Evolutionary conservation across 1,140 invertebrate species (phyloP).

Genomic region (Pogonomyrmex californicus): DNA sequence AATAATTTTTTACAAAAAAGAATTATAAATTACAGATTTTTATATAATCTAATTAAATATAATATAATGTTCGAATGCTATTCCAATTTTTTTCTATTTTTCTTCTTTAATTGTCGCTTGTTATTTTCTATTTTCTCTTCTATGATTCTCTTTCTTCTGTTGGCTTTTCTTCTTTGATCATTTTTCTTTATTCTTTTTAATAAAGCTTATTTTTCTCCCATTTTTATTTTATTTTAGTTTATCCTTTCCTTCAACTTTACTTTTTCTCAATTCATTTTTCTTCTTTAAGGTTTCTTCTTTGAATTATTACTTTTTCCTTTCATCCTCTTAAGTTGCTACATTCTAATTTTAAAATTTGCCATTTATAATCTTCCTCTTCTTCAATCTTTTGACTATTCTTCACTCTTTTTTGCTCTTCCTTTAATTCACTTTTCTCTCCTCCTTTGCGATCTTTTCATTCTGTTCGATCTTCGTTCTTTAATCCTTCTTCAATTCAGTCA

Average conservation of each 20-base stretch:
- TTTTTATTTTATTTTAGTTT: not conserved
- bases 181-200: not conserved
- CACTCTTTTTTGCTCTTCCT: not conserved
- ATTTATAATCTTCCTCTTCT: not conserved
- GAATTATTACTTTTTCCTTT: not conserved
- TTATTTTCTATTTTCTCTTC: not conserved
- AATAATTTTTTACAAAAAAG: too few species aligned
- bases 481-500: not conserved
- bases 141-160: not conserved
- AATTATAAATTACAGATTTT: not conserved
- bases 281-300: not conserved
- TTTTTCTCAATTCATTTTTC: not conserved
- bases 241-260: not conserved
- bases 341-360: slow-evolving; percentile 1
- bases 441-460: not conserved
- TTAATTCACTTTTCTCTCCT: not conserved
- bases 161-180: not conserved
- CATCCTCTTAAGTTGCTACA: not conserved
- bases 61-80: not conserved
- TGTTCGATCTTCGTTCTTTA: not conserved
- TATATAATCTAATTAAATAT: not conserved
- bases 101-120: slow-evolving; percentile 7
- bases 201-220: not conserved
- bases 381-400: not conserved
- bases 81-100: not conserved